Conservation (phyloP, 2,113 vertebrate species). For the Scalopus aquaticus region DNA sequence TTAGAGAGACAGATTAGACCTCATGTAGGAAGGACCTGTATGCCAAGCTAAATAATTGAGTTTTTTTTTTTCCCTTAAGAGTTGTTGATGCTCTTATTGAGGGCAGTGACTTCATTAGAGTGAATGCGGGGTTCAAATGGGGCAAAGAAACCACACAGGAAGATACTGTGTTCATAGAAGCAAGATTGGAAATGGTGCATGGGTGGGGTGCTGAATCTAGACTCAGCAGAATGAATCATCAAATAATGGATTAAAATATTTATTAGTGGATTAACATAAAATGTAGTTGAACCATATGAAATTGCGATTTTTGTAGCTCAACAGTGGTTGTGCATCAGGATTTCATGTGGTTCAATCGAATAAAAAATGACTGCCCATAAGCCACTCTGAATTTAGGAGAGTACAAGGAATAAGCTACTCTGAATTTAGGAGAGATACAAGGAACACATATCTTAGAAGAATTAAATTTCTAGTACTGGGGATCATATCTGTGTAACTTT, state of each 20-base stretch:
- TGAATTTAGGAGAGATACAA: conserved; percentile 27
- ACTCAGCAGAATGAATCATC: neutral
- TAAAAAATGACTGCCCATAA: conserved; percentile 43
- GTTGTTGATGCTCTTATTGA: neutral
- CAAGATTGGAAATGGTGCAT: neutral
- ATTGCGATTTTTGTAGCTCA: conserved; percentile 29
- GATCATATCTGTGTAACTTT: conserved; percentile 34
- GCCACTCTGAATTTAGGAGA: conserved; percentile 41
- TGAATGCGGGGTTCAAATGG: neutral
- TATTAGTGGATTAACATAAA: conserved; percentile 27
- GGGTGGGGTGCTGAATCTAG: neutral
- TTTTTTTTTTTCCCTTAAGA: neutral
- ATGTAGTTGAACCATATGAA: neutral
- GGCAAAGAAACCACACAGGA: neutral
- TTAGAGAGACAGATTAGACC: neutral
- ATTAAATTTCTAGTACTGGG: conserved; percentile 55
- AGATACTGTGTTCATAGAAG: neutral
- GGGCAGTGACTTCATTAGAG: neutral
- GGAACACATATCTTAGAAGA: conserved; percentile 4
- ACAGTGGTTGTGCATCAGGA: neutral
- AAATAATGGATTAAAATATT: conserved; percentile 43
- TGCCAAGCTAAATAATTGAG: neutral
- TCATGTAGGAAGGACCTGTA: neutral
- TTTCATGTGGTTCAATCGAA: conserved; percentile 40
- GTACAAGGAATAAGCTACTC: neutral